Evolutionary conservation across 2,888 invertebrate species (phyloP).

Genomic region (Caenorhabditis doughertyi): DNA sequence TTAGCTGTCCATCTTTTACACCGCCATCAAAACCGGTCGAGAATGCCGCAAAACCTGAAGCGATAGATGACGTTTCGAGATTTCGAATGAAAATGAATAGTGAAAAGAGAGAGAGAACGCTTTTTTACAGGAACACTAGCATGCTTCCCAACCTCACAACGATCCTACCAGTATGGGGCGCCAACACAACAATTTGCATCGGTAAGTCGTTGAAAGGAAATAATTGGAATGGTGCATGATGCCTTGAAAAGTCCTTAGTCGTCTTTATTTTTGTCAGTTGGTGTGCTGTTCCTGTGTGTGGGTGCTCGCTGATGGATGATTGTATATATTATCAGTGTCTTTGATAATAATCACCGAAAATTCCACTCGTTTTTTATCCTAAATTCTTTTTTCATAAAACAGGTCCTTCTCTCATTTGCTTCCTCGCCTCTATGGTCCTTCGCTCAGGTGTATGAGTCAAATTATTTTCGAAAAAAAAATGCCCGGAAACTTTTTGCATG

Average conservation of each 20-base stretch:
- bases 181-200: conserved; percentile 70
- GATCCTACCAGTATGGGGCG: conserved; percentile 70
- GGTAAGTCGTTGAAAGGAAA: conserved; percentile 43
- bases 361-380: background rate
- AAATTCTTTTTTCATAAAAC: background rate
- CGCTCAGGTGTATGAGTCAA: conserved; percentile 3
- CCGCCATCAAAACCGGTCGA: conserved; percentile 31
- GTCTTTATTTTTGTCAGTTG: conserved; percentile 7
- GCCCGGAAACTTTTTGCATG: conserved; percentile 51
- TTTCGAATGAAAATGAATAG: conserved; percentile 11
- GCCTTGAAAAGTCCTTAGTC: conserved; percentile 17
- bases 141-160: conserved; percentile 70
- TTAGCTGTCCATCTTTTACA: conserved; percentile 24
- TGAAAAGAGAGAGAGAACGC: background rate
- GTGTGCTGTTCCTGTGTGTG: conserved; percentile 46
- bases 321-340: background rate
- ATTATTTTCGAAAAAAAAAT: background rate
- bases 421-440: conserved; percentile 2
- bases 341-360: background rate
- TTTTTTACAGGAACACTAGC: conserved; percentile 56
- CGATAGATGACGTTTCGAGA: conserved; percentile 33
- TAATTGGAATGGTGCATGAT: conserved; percentile 52
- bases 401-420: conserved; percentile 25
- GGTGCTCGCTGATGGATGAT: conserved; percentile 38
- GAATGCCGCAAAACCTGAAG: conserved; percentile 35